These are phyloP conservation scores for Latrodectus hesperus DNA, from an alignment of 2,888 invertebrate genomes.

Conservation along the genomic window DNA sequence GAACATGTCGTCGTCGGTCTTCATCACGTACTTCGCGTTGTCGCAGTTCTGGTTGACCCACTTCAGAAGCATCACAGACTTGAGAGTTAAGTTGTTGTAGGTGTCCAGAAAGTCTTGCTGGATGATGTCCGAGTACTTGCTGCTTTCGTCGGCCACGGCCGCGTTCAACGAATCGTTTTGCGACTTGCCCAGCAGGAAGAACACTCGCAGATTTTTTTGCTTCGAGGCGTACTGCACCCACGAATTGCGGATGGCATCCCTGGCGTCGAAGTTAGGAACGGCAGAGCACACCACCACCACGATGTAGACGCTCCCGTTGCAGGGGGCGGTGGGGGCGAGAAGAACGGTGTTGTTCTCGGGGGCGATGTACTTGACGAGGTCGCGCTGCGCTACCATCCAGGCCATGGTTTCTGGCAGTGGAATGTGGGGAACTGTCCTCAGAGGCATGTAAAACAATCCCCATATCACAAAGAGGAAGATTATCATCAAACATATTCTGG, in stretches of 20 bases:
- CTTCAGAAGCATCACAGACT: conserved; percentile 88
- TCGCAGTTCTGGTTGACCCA: conserved; percentile 79
- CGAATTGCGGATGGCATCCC: conserved; percentile 66
- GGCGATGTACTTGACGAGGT: conserved; percentile 38
- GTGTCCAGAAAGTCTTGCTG: conserved; percentile 89
- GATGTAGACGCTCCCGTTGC: conserved; percentile 51
- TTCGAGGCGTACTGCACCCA: conserved; percentile 51
- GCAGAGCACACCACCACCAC: conserved; percentile 68
- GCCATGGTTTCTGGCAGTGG: conserved; percentile 44
- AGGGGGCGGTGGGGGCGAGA: conserved; percentile 19
- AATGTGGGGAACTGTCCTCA: conserved; percentile 17
- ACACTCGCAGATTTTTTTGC: conserved; percentile 74
- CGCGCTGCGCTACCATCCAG: conserved; percentile 64
- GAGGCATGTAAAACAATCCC: conserved; percentile 62
- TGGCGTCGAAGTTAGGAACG: conserved; percentile 58
- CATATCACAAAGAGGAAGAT: conserved; percentile 55
- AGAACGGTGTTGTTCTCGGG: conserved; percentile 60
- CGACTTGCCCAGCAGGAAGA: conserved; percentile 80
- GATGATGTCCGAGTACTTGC: conserved; percentile 84
- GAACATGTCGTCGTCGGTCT: conserved; percentile 70
- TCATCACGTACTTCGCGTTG: conserved; percentile 61
- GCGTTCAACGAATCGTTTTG: conserved; percentile 80
- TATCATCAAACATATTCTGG: conserved; percentile 34
- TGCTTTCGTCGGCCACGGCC: conserved; percentile 81
- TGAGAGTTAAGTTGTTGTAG: conserved; percentile 89